A percentile compares a stretch with the other conserved stretches of the same genome.
Conservation (phyloP, 2,113 vertebrate genomes). For the Reinhardtius hippoglossoides region DNA sequence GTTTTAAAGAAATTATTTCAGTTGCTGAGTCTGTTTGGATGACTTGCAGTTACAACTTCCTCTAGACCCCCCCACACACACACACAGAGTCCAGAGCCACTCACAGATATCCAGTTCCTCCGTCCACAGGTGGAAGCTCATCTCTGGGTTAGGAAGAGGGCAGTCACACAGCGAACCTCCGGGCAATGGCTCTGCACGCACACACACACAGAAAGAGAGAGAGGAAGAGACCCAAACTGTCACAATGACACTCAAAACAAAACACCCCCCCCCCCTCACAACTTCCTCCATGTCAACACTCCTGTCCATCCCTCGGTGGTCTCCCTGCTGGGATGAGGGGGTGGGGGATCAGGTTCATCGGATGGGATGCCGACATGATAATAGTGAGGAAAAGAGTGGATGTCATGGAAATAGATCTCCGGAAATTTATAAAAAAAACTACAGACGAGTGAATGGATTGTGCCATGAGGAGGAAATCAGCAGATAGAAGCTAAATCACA, state of each 20-base stretch:
- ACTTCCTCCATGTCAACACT: slow-evolving; percentile 41
- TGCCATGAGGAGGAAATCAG: slow-evolving; percentile 2
- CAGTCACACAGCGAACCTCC: slow-evolving; percentile 66
- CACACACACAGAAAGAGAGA: slow-evolving; percentile 42
- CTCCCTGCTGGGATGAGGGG: slow-evolving; percentile 24
- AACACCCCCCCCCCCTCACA: slow-evolving; percentile 12
- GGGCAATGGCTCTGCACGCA: slow-evolving; percentile 72
- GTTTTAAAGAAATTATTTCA: too few species aligned
- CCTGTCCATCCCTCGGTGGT: slow-evolving; percentile 18
- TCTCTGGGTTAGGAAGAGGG: slow-evolving; percentile 89
- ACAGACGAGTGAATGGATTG: slow-evolving; percentile 35
- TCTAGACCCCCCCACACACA: too few species aligned
- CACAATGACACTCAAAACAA: slow-evolving; percentile 70
- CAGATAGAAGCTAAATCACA: neutral
- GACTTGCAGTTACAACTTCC: too few species aligned
- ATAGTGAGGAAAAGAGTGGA: slow-evolving; percentile 16
- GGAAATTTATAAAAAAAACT: slow-evolving; percentile 31
- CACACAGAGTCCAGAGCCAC: slow-evolving; percentile 39
- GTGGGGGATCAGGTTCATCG: slow-evolving; percentile 26
- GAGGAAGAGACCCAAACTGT: slow-evolving; percentile 64
- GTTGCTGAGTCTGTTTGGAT: too few species aligned
- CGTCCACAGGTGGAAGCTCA: slow-evolving; percentile 93
- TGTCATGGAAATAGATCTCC: slow-evolving; percentile 52
- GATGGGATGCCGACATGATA: slow-evolving; percentile 34
- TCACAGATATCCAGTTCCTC: slow-evolving; percentile 87